phyloP scores from a whole-genome alignment of 2,113 vertebrate species.

The Nannospalax galili region DNA sequence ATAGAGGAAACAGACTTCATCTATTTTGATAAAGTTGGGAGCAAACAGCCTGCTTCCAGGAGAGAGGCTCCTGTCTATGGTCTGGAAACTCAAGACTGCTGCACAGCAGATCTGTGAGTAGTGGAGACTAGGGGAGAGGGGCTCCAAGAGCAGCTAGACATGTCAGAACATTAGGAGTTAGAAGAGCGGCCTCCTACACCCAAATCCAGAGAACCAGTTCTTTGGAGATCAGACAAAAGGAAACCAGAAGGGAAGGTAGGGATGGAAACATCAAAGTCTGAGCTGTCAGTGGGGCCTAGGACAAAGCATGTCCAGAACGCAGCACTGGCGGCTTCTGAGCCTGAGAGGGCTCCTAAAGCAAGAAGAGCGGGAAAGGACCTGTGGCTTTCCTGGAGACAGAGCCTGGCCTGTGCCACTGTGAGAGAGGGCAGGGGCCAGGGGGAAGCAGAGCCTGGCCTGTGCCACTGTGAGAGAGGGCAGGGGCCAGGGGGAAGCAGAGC shows the following conservation, averaged over 20 bases:
- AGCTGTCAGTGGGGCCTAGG: background rate
- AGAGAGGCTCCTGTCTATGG: background rate
- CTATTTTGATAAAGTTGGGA: background rate
- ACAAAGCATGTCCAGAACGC: background rate
- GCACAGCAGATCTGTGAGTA: background rate
- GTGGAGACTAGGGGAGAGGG: background rate
- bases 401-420: background rate
- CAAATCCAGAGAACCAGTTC: background rate
- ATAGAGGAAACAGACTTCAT: background rate
- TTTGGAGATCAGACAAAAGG: background rate
- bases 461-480: too few relatives aligned
- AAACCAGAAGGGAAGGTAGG: background rate
- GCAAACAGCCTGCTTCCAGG: background rate
- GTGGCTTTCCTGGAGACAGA: background rate
- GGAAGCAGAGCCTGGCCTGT: too few relatives aligned
- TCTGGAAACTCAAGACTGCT: background rate
- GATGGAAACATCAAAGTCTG: background rate
- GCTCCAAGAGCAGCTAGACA: background rate
- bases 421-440: background rate
- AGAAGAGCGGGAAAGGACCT: background rate
- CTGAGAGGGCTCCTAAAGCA: background rate
- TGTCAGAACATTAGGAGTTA: fast-evolving
- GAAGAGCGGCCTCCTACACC: fast-evolving
- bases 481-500: too few relatives aligned
- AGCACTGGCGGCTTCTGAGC: background rate